Evolutionary conservation across 2,797 vertebrate species (phyloP).

Genomic region (Pampus argenteus): DNA sequence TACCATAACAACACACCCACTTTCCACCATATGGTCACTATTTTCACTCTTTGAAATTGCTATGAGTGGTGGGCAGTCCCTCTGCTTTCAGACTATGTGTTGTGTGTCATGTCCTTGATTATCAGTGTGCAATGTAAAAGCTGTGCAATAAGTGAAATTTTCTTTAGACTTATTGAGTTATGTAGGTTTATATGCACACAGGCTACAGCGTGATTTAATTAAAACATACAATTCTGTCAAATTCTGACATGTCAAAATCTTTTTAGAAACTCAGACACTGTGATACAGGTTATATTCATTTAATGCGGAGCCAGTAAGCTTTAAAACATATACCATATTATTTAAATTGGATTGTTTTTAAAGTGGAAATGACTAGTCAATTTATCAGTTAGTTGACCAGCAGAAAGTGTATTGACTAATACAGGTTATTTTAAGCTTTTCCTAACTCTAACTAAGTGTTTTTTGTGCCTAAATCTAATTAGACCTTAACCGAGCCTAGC

Average conservation of each 20-base stretch:
- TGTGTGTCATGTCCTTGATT: slow-evolving; percentile 52
- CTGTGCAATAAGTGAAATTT: slow-evolving; percentile 36
- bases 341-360: background rate
- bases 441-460: too few species aligned
- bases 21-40: slow-evolving; percentile 63
- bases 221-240: slow-evolving; percentile 7
- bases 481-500: too few species aligned
- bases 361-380: background rate
- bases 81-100: slow-evolving; percentile 29
- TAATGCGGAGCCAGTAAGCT: background rate
- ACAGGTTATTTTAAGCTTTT: too few species aligned
- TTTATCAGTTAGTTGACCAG: background rate
- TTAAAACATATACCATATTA: background rate
- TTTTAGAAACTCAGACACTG: background rate
- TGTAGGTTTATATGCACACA: slow-evolving; percentile 14
- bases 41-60: slow-evolving; percentile 50
- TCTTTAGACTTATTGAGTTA: slow-evolving; percentile 45
- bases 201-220: background rate
- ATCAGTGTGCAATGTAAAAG: slow-evolving; percentile 21
- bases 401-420: too few species aligned
- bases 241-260: slow-evolving; percentile 24
- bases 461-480: too few species aligned
- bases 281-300: background rate
- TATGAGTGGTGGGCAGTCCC: slow-evolving; percentile 48
- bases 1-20: slow-evolving; percentile 49